Conservation (phyloP, 2,888 invertebrate species). For the Urechis unicinctus region DNA sequence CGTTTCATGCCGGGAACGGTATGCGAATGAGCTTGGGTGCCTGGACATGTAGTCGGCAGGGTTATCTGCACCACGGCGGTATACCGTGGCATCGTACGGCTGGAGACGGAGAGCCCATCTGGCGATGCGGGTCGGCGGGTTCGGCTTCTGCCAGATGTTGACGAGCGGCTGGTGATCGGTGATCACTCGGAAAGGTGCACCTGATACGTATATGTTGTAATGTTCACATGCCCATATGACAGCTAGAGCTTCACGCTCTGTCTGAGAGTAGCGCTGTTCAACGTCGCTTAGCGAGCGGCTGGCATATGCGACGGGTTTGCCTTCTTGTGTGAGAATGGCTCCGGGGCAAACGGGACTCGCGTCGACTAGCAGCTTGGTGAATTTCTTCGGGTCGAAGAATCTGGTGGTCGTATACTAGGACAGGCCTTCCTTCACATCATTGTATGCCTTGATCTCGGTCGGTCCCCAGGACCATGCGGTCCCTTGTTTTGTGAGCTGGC, state of each 20-base stretch:
- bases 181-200: slow-evolving; percentile 3
- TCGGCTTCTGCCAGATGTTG: slow-evolving; percentile 8
- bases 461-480: slow-evolving; percentile 19
- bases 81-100: slow-evolving; percentile 18
- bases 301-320: background rate
- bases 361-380: slow-evolving; percentile 20
- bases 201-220: slow-evolving; percentile 3
- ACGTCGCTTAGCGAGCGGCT: background rate
- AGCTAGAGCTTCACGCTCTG: slow-evolving; percentile 5
- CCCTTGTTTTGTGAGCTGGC: slow-evolving; percentile 19
- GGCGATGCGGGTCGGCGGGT: slow-evolving; percentile 22
- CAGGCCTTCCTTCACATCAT: slow-evolving; percentile 5
- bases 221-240: slow-evolving; percentile 5
- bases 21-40: slow-evolving; percentile 7
- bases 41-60: slow-evolving; percentile 24
- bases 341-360: slow-evolving; percentile 23
- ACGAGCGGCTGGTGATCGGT: slow-evolving; percentile 5
- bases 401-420: slow-evolving; percentile 7
- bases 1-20: background rate
- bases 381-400: slow-evolving; percentile 17
- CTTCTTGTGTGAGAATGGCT: slow-evolving; percentile 22
- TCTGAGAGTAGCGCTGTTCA: slow-evolving; percentile 6
- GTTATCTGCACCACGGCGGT: slow-evolving; percentile 20
- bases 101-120: slow-evolving; percentile 22
- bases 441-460: slow-evolving; percentile 17